Evolutionary conservation across 2,888 invertebrate species (phyloP), one percentile per base, ranked within the genome.

Genomic region (Hyposoter dolosus): DNA sequence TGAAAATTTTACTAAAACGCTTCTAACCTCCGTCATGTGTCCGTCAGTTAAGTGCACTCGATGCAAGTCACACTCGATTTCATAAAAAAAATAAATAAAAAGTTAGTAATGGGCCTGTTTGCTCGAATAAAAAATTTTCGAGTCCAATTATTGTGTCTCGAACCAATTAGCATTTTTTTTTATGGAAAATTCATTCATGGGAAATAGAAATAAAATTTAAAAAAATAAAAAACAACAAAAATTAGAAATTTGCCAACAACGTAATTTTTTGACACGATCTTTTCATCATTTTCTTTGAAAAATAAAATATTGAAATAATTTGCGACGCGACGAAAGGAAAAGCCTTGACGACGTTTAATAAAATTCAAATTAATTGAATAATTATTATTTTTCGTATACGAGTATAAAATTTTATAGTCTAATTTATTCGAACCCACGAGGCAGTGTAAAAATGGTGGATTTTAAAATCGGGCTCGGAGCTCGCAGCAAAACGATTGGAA

Each of bases 11-110:
- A 53, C 19, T 19, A 6, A 35, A 53, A 40, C 35, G 15, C 19
- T 72, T 35, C 6, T 5, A 72, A 56, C 53, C 35, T 72, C 15
- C 19, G 50, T 53, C n/a, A 40, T 56, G 53, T 56, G 32, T 53
- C n/a, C 23, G 19, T 72, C 35, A 35, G 50, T 17, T 35, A 32
- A 53, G 50, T 47, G 32, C 32, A 71, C 32, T 71, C 32, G 32
- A n/a, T 43, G 23, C 43, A 68, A 68, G 68, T 68, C 43, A 68
- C 40, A 40, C n/a, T 40, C 35, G 40, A 66, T 40, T 69, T 71
- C 28, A 60, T 28, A 28, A 28, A 28, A 5, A 28, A 5, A 60
- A 60, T 15, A 28, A 50, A 17, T 10, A 12, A 32, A 45, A 45
- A 0, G 10, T 28, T 4, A 12, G 3, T 28, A 28, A 56, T 28